Conservation (phyloP, 2,797 vertebrate genomes). For the Peromyscus eremicus region DNA sequence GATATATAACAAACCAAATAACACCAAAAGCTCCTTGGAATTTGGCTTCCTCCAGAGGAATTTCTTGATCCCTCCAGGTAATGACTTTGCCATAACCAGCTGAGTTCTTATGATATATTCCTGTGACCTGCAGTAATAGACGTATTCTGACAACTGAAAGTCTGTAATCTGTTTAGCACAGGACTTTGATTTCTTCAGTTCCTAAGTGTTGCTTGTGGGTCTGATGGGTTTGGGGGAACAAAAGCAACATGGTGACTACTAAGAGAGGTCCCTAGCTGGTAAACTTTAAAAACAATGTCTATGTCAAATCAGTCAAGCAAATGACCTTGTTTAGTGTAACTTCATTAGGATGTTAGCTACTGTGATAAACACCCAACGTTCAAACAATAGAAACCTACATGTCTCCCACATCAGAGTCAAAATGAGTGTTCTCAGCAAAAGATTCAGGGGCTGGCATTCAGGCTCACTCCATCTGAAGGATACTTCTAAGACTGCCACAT, state of each 20-base stretch:
- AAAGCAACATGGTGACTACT: background rate
- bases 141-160: constrained; percentile 23
- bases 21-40: too few relatives aligned
- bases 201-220: background rate
- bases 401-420: constrained; percentile 13
- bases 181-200: constrained; percentile 55
- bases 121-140: background rate
- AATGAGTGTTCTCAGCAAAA: background rate
- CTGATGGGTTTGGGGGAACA: background rate
- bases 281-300: constrained; percentile 34
- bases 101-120: too few relatives aligned
- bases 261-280: background rate
- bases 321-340: background rate
- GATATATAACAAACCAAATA: too few relatives aligned
- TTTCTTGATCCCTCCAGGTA: too few relatives aligned
- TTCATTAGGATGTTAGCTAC: constrained; percentile 23
- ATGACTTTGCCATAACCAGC: too few relatives aligned
- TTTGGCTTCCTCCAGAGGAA: too few relatives aligned
- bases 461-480: background rate
- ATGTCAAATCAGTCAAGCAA: constrained; percentile 47
- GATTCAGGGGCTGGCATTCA: background rate
- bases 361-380: background rate
- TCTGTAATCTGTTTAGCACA: background rate
- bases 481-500: background rate
- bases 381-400: constrained; percentile 31